Evolutionary conservation across 2,888 invertebrate species (phyloP).

Genomic region (Drosophila suboccidentalis): DNA sequence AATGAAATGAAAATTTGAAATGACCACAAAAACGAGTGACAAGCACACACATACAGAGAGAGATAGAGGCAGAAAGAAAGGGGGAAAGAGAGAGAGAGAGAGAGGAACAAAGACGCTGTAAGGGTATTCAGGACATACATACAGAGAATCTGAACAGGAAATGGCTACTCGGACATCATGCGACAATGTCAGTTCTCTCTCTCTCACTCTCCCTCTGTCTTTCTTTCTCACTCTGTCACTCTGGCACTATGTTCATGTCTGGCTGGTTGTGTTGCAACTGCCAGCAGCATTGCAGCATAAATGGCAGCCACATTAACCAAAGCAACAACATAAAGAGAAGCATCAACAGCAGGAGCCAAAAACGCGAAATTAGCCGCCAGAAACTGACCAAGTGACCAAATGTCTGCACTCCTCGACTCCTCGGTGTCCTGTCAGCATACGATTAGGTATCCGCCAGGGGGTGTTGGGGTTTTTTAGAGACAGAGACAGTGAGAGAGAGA

Average conservation of each 20-base stretch:
- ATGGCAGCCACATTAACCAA: conserved; percentile 54
- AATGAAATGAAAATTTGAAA: conserved; percentile 82
- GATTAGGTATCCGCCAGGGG: conserved; percentile 27
- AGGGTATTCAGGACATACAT: conserved; percentile 30
- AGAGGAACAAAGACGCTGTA: conserved; percentile 3
- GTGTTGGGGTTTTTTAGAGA: neutral
- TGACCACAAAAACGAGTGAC: conserved; percentile 76
- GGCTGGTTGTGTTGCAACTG: conserved; percentile 11
- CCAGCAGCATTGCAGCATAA: conserved; percentile 48
- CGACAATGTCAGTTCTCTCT: conserved; percentile 53
- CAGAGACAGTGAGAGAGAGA: too few species aligned
- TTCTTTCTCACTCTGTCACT: neutral
- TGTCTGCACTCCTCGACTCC: conserved; percentile 16
- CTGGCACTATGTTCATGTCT: neutral
- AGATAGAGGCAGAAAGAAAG: neutral
- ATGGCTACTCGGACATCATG: conserved; percentile 61
- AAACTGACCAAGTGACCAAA: conserved; percentile 41
- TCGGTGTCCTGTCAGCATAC: conserved; percentile 45
- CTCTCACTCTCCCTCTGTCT: neutral
- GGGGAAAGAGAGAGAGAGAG: neutral
- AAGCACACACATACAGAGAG: conserved; percentile 35
- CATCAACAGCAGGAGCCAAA: conserved; percentile 26
- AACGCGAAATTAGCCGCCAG: conserved; percentile 61
- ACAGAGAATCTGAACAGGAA: conserved; percentile 49
- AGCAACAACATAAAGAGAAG: conserved; percentile 17